Percentiles rank a stretch among this genome's conserved stretches.
Evolutionary conservation across 2,888 invertebrate genomes (phyloP).

Genomic region (Leistus spinibarbis): DNA sequence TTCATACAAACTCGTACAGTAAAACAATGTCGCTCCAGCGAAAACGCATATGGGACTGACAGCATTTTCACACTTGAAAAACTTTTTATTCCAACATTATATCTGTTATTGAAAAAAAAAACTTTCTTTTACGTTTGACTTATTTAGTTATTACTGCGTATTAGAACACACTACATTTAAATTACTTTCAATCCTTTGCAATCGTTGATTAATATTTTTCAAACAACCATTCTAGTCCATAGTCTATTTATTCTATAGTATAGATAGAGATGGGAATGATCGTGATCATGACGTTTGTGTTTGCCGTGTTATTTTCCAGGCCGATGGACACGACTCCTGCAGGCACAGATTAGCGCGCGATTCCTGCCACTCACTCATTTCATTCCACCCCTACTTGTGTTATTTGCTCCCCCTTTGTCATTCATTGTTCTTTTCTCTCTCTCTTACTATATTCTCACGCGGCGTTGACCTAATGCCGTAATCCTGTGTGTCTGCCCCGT

Average conservation of each 20-base stretch:
- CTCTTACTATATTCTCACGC: conserved; percentile 22
- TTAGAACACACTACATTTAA: no score
- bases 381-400: not conserved
- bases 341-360: conserved; percentile 52
- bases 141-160: no score
- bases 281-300: conserved; percentile 39
- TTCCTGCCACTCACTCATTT: conserved; percentile 13
- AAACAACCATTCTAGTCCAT: no score
- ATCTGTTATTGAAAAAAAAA: no score
- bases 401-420: conserved; percentile 2
- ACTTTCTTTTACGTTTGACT: no score
- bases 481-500: conserved; percentile 27
- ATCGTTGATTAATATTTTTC: no score
- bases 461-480: conserved; percentile 32
- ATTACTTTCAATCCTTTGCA: no score
- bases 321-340: conserved; percentile 63
- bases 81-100: not conserved
- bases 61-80: not conserved
- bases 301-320: conserved; percentile 65
- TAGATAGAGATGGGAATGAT: no score
- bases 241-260: no score
- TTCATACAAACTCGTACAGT: not conserved
- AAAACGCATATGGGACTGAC: conserved; percentile 1
- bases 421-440: not conserved
- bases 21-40: not conserved